Evolutionary conservation across 2,113 vertebrate genomes (phyloP).

Genomic region (Carassius carassius): DNA sequence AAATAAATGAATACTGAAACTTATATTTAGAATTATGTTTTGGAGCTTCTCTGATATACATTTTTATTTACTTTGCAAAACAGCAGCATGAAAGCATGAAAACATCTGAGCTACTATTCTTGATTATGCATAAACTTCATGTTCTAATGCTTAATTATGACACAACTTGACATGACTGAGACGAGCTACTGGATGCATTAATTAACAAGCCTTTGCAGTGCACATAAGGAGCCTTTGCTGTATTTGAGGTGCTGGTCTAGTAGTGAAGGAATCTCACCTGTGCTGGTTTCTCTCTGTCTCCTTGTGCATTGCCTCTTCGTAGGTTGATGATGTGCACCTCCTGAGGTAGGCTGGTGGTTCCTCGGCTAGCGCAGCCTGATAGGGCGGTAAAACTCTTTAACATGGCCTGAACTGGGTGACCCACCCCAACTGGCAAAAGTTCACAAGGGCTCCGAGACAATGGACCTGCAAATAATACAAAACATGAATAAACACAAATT

Average conservation of each 20-base stretch:
- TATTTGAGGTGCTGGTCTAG: not conserved
- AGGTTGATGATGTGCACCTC: constrained; percentile 96
- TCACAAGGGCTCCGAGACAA: constrained; percentile 79
- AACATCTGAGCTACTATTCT: not conserved
- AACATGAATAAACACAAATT: constrained; percentile 43
- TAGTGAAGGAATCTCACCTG: constrained; percentile 74
- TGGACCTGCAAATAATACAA: constrained; percentile 73
- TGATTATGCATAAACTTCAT: not conserved
- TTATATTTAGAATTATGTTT: not conserved
- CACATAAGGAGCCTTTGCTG: not conserved
- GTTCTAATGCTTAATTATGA: not conserved
- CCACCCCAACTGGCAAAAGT: constrained; percentile 80
- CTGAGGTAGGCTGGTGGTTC: constrained; percentile 80
- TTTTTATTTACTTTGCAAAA: not conserved
- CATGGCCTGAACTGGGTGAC: constrained; percentile 88
- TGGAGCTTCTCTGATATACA: not conserved
- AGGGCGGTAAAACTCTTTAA: constrained; percentile 86
- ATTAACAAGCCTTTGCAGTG: not conserved
- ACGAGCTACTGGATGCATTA: not conserved
- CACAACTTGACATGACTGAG: not conserved
- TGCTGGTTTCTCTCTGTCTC: constrained; percentile 67
- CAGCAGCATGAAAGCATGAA: not conserved
- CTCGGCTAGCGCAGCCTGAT: constrained; percentile 91
- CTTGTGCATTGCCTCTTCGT: constrained; percentile 68
- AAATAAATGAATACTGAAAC: not conserved